A percentile compares a stretch with the other conserved stretches of the same genome.
Conservation (phyloP, 2,113 vertebrate species). For the Chaenogobius annularis region DNA sequence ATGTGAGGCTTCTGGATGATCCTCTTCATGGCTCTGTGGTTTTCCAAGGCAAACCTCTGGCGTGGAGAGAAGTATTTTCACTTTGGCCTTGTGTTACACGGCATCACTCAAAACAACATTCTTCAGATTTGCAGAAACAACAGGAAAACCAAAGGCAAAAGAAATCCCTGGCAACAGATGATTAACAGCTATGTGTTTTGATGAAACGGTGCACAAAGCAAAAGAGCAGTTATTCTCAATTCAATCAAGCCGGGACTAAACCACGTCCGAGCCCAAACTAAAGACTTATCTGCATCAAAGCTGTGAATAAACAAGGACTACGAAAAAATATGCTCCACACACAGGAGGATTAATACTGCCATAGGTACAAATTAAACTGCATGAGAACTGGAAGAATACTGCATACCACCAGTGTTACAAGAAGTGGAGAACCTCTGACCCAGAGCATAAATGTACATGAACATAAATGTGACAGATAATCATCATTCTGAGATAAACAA, state of each 20-base stretch:
- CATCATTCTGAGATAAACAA: too few species aligned
- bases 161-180: constrained; percentile 5
- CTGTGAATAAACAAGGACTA: too few species aligned
- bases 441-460: neutral
- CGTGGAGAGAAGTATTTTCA: constrained; percentile 56
- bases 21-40: constrained; percentile 53
- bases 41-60: constrained; percentile 65
- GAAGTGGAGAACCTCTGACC: too few species aligned
- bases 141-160: constrained; percentile 31
- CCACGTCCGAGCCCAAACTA: neutral
- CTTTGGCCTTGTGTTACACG: constrained; percentile 55
- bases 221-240: neutral
- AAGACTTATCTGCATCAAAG: too few species aligned
- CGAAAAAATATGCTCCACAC: too few species aligned
- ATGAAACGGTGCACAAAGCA: neutral
- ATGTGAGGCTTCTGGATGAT: constrained; percentile 30
- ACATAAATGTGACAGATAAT: neutral
- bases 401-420: too few species aligned
- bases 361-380: too few species aligned
- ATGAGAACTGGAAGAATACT: too few species aligned
- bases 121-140: constrained; percentile 53
- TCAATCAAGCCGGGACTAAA: neutral
- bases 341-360: too few species aligned
- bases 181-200: neutral
- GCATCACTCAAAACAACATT: constrained; percentile 58